Percentiles rank a stretch among this genome's conserved stretches.
Evolutionary conservation across 64 coral and sea anemone species (phyloP).

Genomic region (Montipora sp.): DNA sequence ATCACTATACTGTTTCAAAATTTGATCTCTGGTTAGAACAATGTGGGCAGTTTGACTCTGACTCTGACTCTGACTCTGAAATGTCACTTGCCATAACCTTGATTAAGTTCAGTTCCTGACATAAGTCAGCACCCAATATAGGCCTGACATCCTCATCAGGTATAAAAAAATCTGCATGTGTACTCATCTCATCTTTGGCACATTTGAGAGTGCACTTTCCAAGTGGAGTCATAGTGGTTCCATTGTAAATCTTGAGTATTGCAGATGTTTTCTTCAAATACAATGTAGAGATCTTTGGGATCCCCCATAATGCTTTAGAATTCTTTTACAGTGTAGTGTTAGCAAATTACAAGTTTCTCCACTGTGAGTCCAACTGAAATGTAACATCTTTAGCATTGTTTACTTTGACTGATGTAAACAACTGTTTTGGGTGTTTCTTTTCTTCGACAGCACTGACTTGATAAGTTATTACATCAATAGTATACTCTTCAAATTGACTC

Average conservation of each 20-base stretch:
- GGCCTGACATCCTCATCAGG: neutral
- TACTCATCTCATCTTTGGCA: neutral
- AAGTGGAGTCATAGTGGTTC: neutral
- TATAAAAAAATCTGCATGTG: neutral
- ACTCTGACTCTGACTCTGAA: no score
- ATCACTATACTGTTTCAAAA: slow-evolving; percentile 38
- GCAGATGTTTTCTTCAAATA: slow-evolving; percentile 22
- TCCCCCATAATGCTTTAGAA: neutral
- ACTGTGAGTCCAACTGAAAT: slow-evolving; percentile 31
- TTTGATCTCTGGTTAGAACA: no score
- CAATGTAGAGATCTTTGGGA: slow-evolving; percentile 2
- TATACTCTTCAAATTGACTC: no score
- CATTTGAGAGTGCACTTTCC: slow-evolving; percentile 21
- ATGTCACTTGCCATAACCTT: no score
- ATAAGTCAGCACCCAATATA: no score
- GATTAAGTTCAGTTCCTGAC: slow-evolving; percentile 15
- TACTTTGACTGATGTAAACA: neutral
- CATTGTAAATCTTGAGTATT: slow-evolving; percentile 35
- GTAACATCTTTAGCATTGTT: slow-evolving; percentile 26
- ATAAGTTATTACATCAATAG: no score
- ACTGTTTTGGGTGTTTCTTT: neutral
- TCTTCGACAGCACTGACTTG: neutral
- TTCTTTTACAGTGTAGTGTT: neutral
- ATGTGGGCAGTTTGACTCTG: neutral
- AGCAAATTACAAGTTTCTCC: neutral